Evolutionary conservation across 2,888 invertebrate species (phyloP), one percentile per base, ranked within the genome.

Genomic region (Drosophila meridiana): DNA sequence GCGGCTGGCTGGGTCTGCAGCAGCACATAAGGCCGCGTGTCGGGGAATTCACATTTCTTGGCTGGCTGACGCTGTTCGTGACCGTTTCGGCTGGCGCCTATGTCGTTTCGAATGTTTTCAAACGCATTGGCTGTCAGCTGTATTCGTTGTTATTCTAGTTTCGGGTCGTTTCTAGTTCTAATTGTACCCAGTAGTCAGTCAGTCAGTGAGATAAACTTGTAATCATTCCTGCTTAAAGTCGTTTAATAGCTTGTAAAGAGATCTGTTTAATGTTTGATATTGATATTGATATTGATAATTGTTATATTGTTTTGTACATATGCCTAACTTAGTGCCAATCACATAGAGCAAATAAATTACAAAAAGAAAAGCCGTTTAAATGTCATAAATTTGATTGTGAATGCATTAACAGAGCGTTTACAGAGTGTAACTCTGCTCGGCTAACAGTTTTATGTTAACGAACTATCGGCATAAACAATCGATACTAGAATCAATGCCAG

Each of bases 1-100:
- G 97, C 34, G 98, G 98, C 92, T 98, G 98, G 98, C 69, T 90
- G 66, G 93, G 93, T 26, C 71, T 93, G 20, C 91, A 92, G 59
- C 89, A 92, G 68, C 92, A 93, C 56, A 92, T 92, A 53, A 76
- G 91, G 11, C 92, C 92, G 13, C 89, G 89, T 40, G 83, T 80
- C 11, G 90, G 91, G 7, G 89, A 92, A 75, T 90, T 92, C 67
- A 91, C 92, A 65, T 92, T 93, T 79, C 83, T 93, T 1, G 93
- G 92, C 70, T 92, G 92, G 91, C 71, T 93, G 58, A 92, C 93
- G 30, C 66, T 93, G 28, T 93, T 93, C 69, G 92, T 93, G 57
- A 82, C 91, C 32, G 78, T 92, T 14, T 91, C 93, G n/a, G 91
- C 92, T 14, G 86, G 91, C 65, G 86, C 92, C 47, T 93, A 93